phyloP scores from a whole-genome alignment of 1,140 invertebrate genomes.

The Aphelenchoides fujianensis region DNA sequence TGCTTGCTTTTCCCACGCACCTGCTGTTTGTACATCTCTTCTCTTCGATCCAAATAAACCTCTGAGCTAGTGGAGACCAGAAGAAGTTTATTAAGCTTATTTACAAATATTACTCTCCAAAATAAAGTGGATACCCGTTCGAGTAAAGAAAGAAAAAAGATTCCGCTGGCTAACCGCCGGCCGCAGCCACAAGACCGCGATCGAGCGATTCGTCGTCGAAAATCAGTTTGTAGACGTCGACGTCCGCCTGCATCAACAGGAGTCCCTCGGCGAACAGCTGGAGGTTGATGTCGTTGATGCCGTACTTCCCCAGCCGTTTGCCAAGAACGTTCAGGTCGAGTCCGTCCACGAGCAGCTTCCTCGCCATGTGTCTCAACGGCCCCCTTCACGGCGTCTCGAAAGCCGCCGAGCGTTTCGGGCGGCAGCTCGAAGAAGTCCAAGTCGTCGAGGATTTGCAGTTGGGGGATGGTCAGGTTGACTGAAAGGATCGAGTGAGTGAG shows the following conservation, averaged over 20 bases:
- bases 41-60: too few relatives aligned
- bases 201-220: slow-evolving; percentile 36
- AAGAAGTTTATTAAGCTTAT: too few relatives aligned
- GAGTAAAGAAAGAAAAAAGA: not conserved
- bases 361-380: slow-evolving; percentile 38
- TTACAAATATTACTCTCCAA: not conserved
- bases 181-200: not conserved
- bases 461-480: slow-evolving; percentile 20
- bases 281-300: slow-evolving; percentile 29
- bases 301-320: slow-evolving; percentile 23
- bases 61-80: too few relatives aligned
- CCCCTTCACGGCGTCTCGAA: slow-evolving; percentile 36
- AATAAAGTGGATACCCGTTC: not conserved
- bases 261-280: slow-evolving; percentile 35
- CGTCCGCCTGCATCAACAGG: slow-evolving; percentile 33
- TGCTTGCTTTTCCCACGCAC: too few relatives aligned
- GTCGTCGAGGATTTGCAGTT: slow-evolving; percentile 38
- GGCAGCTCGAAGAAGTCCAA: slow-evolving; percentile 46
- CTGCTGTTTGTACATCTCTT: too few relatives aligned
- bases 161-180: not conserved
- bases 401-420: slow-evolving; percentile 28
- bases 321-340: slow-evolving; percentile 25
- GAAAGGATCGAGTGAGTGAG: not conserved
- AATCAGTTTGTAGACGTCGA: slow-evolving; percentile 48
- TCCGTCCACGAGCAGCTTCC: slow-evolving; percentile 23